These are phyloP conservation scores for Belonocnema kinseyi DNA, from an alignment of 1,140 invertebrate genomes.

Conservation along the genomic window DNA sequence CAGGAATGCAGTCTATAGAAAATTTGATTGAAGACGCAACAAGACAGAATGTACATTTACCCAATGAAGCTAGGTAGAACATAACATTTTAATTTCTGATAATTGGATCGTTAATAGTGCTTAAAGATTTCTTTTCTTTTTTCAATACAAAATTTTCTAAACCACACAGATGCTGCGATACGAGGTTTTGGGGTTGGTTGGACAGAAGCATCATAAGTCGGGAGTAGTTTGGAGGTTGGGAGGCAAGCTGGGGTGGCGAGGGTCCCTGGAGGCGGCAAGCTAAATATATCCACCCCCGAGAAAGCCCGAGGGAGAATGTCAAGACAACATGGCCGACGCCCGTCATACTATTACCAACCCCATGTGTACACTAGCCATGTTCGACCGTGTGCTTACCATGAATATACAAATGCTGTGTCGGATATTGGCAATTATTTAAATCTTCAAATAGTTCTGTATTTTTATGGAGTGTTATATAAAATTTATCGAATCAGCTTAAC, in stretches of 20 bases:
- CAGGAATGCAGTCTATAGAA: neutral
- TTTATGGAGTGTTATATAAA: neutral
- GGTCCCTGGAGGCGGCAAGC: slow-evolving; percentile 74
- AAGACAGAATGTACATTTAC: too few species aligned
- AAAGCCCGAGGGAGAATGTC: slow-evolving; percentile 74
- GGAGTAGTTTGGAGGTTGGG: slow-evolving; percentile 66
- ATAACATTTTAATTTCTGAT: neutral
- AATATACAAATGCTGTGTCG: slow-evolving; percentile 64
- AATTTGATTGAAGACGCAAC: neutral
- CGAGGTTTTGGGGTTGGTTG: slow-evolving; percentile 66
- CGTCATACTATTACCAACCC: slow-evolving; percentile 70
- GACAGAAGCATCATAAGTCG: slow-evolving; percentile 73
- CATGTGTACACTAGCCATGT: slow-evolving; percentile 70
- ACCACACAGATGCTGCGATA: slow-evolving; percentile 39
- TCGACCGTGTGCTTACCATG: slow-evolving; percentile 64
- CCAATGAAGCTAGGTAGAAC: too few species aligned
- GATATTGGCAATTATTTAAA: slow-evolving; percentile 32
- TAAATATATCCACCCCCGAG: slow-evolving; percentile 76
- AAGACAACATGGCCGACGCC: slow-evolving; percentile 77
- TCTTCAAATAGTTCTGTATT: slow-evolving; percentile 31
- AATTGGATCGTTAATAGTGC: neutral
- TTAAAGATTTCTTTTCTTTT: neutral
- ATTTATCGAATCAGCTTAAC: too few species aligned
- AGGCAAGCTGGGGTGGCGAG: slow-evolving; percentile 64
- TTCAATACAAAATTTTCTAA: neutral